phyloP scores from a whole-genome alignment of 1,140 invertebrate species.

The Dendrolimus kikuchii region DNA sequence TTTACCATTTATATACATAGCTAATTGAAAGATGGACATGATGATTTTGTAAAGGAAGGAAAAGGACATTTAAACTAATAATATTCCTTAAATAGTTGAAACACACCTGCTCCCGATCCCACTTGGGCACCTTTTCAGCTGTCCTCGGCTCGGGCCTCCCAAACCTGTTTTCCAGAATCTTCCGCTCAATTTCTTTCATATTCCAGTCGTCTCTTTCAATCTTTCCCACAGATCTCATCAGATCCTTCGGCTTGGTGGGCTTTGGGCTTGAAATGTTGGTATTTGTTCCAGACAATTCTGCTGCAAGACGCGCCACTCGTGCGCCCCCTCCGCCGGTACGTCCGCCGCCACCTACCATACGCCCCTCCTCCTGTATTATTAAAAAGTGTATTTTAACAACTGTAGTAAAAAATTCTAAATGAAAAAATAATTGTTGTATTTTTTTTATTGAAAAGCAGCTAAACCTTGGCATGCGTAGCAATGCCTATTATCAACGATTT shows the following conservation, averaged over 20 bases:
- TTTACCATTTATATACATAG: too few species aligned
- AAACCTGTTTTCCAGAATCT: constrained; percentile 89
- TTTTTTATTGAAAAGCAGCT: too few species aligned
- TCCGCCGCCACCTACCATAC: constrained; percentile 37
- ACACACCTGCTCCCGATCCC: constrained; percentile 85
- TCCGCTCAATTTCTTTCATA: constrained; percentile 91
- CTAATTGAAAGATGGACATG: too few species aligned
- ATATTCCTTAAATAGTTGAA: too few species aligned
- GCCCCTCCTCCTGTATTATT: constrained; percentile 40
- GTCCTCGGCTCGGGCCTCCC: constrained; percentile 76
- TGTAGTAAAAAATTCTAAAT: too few species aligned
- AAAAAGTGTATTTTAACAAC: too few species aligned
- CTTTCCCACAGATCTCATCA: constrained; percentile 90
- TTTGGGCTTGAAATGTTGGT: constrained; percentile 51
- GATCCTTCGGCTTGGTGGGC: constrained; percentile 88
- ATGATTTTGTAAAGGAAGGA: too few species aligned
- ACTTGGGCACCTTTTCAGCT: constrained; percentile 90
- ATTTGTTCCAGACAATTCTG: constrained; percentile 54
- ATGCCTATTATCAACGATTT: too few species aligned
- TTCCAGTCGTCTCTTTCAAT: constrained; percentile 95
- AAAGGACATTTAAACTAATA: too few species aligned
- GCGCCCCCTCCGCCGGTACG: constrained; percentile 36
- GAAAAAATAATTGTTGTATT: too few species aligned
- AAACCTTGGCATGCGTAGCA: too few species aligned
- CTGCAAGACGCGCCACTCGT: constrained; percentile 79